Evolutionary conservation across 2,113 vertebrate species (phyloP).

Genomic region (Tachysurus fulvidraco): DNA sequence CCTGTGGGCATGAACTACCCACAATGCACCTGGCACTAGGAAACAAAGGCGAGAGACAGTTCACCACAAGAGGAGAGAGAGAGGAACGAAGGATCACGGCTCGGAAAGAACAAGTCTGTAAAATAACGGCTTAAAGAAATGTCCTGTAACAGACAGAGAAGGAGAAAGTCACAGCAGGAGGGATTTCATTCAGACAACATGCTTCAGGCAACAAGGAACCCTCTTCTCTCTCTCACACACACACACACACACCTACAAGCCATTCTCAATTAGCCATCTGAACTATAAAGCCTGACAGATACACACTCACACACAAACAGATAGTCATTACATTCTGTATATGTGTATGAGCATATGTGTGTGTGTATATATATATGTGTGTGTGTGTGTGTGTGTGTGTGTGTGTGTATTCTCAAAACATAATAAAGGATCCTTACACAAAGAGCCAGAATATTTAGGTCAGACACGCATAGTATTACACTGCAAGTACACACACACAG

Average conservation of each 20-base stretch:
- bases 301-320: slow-evolving; percentile 3
- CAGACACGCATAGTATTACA: slow-evolving; percentile 18
- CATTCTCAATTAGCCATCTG: slow-evolving; percentile 3
- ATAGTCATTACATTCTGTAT: neutral
- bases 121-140: neutral
- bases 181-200: slow-evolving; percentile 35
- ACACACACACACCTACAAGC: slow-evolving; percentile 21
- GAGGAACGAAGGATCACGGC: neutral
- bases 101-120: neutral
- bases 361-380: neutral
- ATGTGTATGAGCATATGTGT: too few species aligned
- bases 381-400: slow-evolving; percentile 27
- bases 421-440: slow-evolving; percentile 23
- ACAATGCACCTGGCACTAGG: neutral
- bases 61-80: neutral
- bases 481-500: neutral
- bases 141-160: slow-evolving; percentile 25
- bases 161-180: slow-evolving; percentile 45
- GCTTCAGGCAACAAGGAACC: slow-evolving; percentile 62
- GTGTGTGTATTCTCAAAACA: slow-evolving; percentile 14
- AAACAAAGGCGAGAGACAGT: slow-evolving; percentile 11
- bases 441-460: slow-evolving; percentile 48
- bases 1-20: neutral
- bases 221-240: neutral
- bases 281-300: neutral